phyloP scores from a whole-genome alignment of 2,797 vertebrate species.

The Rhynchonycteris naso region DNA sequence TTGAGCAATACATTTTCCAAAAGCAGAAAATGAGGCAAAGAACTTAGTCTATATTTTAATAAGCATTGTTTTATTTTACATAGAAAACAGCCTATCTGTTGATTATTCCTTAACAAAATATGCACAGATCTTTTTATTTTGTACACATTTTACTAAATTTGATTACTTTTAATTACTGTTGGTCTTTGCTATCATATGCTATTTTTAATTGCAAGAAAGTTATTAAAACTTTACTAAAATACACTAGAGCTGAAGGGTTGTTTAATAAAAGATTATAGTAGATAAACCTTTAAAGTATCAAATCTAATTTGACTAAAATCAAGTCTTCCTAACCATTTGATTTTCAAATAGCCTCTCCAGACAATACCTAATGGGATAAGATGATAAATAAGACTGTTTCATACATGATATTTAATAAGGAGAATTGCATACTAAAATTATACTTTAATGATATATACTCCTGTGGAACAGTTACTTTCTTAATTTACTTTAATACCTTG shows the following conservation, averaged over 20 bases:
- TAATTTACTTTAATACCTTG: constrained; percentile 51
- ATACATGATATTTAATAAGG: constrained; percentile 82
- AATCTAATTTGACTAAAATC: constrained; percentile 84
- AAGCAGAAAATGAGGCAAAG: constrained; percentile 94
- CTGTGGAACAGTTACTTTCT: constrained; percentile 24
- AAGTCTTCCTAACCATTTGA: constrained; percentile 80
- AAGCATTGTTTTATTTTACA: constrained; percentile 94
- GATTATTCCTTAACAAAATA: constrained; percentile 93
- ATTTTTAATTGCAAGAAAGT: constrained; percentile 89
- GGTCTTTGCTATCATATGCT: constrained; percentile 86
- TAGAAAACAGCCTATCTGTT: constrained; percentile 92
- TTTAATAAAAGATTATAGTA: constrained; percentile 84
- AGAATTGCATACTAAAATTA: constrained; percentile 65
- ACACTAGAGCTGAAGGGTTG: constrained; percentile 68
- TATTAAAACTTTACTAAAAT: constrained; percentile 87
- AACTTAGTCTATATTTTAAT: constrained; percentile 93
- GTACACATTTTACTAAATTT: constrained; percentile 94
- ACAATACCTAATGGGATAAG: constrained; percentile 83
- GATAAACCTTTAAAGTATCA: constrained; percentile 81
- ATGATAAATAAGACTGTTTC: constrained; percentile 82
- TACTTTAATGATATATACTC: constrained; percentile 54
- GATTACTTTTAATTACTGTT: constrained; percentile 91
- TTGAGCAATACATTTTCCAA: constrained; percentile 97
- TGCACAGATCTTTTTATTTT: constrained; percentile 92
- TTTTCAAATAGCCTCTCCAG: constrained; percentile 83